Conservation (phyloP, 2,888 invertebrate genomes). For the Ennomos erosarius region DNA sequence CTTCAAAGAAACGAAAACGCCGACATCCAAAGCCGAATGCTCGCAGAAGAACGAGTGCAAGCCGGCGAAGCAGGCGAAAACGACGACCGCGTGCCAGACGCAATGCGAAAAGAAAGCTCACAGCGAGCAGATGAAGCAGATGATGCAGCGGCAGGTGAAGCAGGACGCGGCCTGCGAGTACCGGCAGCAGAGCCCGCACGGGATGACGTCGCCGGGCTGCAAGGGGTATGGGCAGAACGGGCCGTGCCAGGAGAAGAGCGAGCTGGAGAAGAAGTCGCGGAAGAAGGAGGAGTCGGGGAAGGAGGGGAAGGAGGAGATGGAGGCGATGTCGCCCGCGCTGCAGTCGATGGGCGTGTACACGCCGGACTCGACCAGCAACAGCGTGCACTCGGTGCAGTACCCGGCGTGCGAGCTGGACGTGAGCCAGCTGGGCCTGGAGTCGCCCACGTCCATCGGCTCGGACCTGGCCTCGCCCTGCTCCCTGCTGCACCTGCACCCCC, state of each 20-base stretch:
- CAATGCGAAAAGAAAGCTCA: constrained; percentile 75
- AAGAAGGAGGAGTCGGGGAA: constrained; percentile 78
- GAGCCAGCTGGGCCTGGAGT: constrained; percentile 93
- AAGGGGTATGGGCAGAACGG: constrained; percentile 72
- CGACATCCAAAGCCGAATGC: constrained; percentile 71
- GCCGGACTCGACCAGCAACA: constrained; percentile 93
- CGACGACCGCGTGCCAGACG: constrained; percentile 77
- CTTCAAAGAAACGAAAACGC: constrained; percentile 75
- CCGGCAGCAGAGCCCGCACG: constrained; percentile 72
- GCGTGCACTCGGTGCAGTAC: constrained; percentile 92
- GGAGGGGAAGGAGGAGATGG: constrained; percentile 76
- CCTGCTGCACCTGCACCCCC: constrained; percentile 85
- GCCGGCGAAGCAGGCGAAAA: constrained; percentile 74
- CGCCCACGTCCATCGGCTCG: constrained; percentile 94
- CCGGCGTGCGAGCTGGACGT: constrained; percentile 93
- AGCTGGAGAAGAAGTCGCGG: constrained; percentile 77
- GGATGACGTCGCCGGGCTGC: constrained; percentile 69
- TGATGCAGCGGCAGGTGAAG: constrained; percentile 74
- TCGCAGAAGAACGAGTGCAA: constrained; percentile 76
- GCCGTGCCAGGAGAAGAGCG: constrained; percentile 68
- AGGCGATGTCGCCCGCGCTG: constrained; percentile 85
- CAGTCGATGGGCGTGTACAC: constrained; percentile 95
- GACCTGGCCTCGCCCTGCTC: constrained; percentile 93
- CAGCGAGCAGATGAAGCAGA: constrained; percentile 73
- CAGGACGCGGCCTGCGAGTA: constrained; percentile 70